Base-by-base conservation (phyloP, 2,113 vertebrate genomes). In the Melanerpes formicivorus region DNA sequence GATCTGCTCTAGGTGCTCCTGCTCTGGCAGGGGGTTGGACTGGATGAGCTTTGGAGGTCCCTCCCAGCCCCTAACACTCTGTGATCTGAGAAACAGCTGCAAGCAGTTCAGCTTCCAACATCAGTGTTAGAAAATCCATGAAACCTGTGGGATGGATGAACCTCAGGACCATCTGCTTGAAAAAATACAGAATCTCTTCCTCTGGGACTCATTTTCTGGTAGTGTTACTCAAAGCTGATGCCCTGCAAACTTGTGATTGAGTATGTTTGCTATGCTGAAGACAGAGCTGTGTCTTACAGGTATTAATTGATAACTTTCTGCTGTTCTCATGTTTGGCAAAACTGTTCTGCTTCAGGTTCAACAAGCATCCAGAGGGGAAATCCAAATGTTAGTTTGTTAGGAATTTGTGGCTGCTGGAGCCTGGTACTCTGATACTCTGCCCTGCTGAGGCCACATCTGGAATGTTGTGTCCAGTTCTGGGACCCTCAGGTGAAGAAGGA, bases 71-170 rank as follows among this genome's bases (percentile, higher is more conserved):
- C 42, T 42, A 12, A 42, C 42, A 42, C 14, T 42, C 14, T 42
- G 42, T 42, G 42, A 42, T 70, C 46, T 55, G 52, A 85, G 70
- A 74, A 72, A 12, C 23, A 86, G 58, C 44, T 88, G 64, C 40
- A 83, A 76, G 29, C 25, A 26, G 63, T 85, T 83, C 23, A 40
- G 23, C 32, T 84, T 75, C 59, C 37, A 46, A 2, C 11, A 4
- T 50, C 14, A 17, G 7, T 58, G 19, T 69, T 71, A 67, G 11
- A 70, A 71, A 32, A n/a, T 59, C 14, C 3, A 11, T 80, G 50
- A 23, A 87, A 80, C 0, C 0, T n/a, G 17, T 10, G 3, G 15
- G 14, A 34, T 72, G 70, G 56, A 80, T 29, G 42, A 42, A 12
- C 42, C 46, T 76, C 50, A 40, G 58, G 11, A 78, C 22, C 14